These are phyloP conservation scores for Melanotaenia parkinsoni DNA, from an alignment of 2,797 vertebrate species.

Conservation along the genomic window DNA sequence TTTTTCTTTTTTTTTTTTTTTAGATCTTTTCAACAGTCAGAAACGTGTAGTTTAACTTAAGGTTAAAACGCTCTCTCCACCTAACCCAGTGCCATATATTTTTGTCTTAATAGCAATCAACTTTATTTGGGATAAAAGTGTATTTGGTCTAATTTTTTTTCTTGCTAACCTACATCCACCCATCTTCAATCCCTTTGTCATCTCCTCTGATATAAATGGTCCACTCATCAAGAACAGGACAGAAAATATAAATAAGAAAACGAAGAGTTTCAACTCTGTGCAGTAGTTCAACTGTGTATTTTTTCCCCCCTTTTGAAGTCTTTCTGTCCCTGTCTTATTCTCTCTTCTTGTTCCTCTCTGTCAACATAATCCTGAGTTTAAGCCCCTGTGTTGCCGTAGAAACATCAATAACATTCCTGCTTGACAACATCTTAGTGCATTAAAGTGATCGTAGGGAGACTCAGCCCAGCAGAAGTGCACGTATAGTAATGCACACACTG, in stretches of 20 bases:
- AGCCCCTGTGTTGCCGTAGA: constrained; percentile 83
- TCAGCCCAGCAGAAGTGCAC: constrained; percentile 37
- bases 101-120: background rate
- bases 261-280: background rate
- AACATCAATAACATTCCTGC: constrained; percentile 89
- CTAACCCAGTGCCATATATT: background rate
- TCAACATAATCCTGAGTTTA: constrained; percentile 83
- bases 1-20: background rate
- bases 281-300: background rate
- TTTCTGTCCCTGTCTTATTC: constrained; percentile 30
- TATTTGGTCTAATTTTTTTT: background rate
- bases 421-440: constrained; percentile 85
- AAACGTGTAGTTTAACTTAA: constrained; percentile 6
- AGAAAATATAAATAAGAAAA: constrained; percentile 14
- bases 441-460: constrained; percentile 81
- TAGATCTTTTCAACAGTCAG: background rate
- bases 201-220: constrained; percentile 10
- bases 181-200: background rate
- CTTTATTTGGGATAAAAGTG: background rate
- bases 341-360: constrained; percentile 52
- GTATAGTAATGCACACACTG: constrained; percentile 27
- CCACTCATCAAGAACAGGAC: constrained; percentile 36
- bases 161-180: background rate
- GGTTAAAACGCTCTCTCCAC: background rate
- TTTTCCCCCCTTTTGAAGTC: constrained; percentile 28